Conservation (phyloP, 2,113 vertebrate genomes). For the Pelmatolapia mariae region DNA sequence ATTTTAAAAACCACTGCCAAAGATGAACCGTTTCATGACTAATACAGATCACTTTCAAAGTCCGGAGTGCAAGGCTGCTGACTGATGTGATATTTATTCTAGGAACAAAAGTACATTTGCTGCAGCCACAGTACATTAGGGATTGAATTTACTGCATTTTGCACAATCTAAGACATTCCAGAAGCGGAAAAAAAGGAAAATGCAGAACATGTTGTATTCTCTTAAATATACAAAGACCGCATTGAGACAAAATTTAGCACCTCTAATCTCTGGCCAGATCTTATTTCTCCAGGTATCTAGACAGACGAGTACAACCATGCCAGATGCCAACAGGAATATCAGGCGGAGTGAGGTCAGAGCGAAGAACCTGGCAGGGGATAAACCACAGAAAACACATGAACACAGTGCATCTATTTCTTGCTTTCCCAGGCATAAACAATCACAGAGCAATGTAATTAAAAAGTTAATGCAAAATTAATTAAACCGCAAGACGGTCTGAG, state of each 20-base stretch:
- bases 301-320: conserved; percentile 77
- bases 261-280: conserved; percentile 88
- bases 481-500: not conserved
- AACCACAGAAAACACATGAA: not conserved
- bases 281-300: conserved; percentile 87
- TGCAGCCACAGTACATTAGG: not conserved
- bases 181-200: not conserved
- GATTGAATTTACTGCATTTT: not conserved
- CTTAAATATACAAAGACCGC: not conserved
- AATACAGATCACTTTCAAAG: not conserved
- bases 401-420: not conserved
- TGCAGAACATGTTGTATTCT: not conserved
- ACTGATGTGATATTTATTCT: not conserved
- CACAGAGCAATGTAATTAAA: not conserved
- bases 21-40: not conserved
- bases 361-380: conserved; percentile 78
- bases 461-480: not conserved
- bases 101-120: not conserved
- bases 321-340: conserved; percentile 81
- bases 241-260: conserved; percentile 47
- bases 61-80: not conserved
- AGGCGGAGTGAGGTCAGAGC: conserved; percentile 86
- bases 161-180: not conserved
- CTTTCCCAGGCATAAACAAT: not conserved
- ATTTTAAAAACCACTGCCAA: not conserved